Conservation (phyloP, 2,888 invertebrate genomes). For the Pachliopta kotzebuea region DNA sequence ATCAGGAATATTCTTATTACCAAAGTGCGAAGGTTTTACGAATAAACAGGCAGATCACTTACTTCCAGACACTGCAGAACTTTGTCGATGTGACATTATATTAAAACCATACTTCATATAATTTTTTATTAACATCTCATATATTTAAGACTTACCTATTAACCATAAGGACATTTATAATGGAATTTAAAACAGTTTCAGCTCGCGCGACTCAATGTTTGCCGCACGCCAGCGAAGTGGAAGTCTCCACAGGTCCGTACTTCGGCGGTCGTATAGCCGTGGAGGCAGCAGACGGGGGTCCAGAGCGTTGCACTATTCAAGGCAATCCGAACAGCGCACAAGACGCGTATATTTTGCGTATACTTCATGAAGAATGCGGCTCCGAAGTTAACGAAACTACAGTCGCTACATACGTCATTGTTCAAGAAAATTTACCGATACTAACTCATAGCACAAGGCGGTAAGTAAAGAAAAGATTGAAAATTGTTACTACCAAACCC, state of each 20-base stretch:
- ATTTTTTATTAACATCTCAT: too few species aligned
- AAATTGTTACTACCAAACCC: neutral
- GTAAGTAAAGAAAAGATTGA: constrained; percentile 47
- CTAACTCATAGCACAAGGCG: constrained; percentile 89
- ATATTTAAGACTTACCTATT: neutral
- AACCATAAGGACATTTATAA: neutral
- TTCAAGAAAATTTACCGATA: constrained; percentile 91
- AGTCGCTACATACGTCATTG: constrained; percentile 90
- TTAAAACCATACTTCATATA: too few species aligned
- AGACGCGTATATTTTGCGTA: constrained; percentile 87
- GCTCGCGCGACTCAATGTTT: constrained; percentile 90
- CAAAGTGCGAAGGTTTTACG: too few species aligned
- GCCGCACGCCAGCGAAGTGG: constrained; percentile 90
- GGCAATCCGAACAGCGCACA: constrained; percentile 87
- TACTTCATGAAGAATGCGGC: constrained; percentile 87
- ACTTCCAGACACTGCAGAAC: too few species aligned
- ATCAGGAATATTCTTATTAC: too few species aligned
- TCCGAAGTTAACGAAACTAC: constrained; percentile 88
- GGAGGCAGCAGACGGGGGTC: constrained; percentile 85
- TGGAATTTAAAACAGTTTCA: constrained; percentile 82
- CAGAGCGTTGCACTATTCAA: constrained; percentile 85
- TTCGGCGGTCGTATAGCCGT: constrained; percentile 90
- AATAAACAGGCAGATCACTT: too few species aligned
- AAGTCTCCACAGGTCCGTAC: constrained; percentile 90
- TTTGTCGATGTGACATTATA: too few species aligned